Evolutionary conservation across 1,140 invertebrate species (phyloP).

Genomic region (Lutraria rhynchaena): DNA sequence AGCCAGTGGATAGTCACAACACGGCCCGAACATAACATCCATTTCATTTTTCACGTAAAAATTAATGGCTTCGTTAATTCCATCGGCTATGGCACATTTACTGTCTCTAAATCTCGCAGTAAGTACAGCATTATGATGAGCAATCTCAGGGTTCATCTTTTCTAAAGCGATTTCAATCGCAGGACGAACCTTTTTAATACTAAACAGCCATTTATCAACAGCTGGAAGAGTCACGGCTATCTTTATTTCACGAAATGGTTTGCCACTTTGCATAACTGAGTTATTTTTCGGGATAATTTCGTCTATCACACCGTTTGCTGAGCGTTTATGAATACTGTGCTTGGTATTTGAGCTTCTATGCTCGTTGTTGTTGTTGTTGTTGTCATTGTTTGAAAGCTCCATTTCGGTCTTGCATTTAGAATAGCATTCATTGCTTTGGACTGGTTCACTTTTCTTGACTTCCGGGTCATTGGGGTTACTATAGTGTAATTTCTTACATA

Average conservation of each 20-base stretch:
- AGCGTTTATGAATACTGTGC: too few species aligned
- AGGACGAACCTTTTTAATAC: constrained; percentile 46
- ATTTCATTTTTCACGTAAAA: constrained; percentile 69
- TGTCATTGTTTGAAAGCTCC: too few species aligned
- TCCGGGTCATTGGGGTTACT: too few species aligned
- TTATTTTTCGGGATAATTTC: too few species aligned
- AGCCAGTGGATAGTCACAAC: constrained; percentile 95
- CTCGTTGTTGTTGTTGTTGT: too few species aligned
- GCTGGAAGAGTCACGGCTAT: constrained; percentile 17
- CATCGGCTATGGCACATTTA: constrained; percentile 67
- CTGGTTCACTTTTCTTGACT: too few species aligned
- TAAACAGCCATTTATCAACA: constrained; percentile 38
- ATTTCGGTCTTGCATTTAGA: too few species aligned
- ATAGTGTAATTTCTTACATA: too few species aligned
- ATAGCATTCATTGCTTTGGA: too few species aligned
- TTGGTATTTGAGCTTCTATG: too few species aligned
- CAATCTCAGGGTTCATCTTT: constrained; percentile 46
- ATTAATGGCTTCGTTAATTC: constrained; percentile 74
- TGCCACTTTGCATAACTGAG: too few species aligned
- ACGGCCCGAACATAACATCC: constrained; percentile 94
- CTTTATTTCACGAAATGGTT: not conserved
- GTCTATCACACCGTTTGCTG: too few species aligned
- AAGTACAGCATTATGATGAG: constrained; percentile 29
- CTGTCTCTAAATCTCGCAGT: constrained; percentile 67
- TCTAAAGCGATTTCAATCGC: constrained; percentile 61